A percentile compares a stretch with the other conserved stretches of the same genome.
Evolutionary conservation across 2,113 vertebrate species (phyloP).

Genomic region (Triplophysa tibetana): DNA sequence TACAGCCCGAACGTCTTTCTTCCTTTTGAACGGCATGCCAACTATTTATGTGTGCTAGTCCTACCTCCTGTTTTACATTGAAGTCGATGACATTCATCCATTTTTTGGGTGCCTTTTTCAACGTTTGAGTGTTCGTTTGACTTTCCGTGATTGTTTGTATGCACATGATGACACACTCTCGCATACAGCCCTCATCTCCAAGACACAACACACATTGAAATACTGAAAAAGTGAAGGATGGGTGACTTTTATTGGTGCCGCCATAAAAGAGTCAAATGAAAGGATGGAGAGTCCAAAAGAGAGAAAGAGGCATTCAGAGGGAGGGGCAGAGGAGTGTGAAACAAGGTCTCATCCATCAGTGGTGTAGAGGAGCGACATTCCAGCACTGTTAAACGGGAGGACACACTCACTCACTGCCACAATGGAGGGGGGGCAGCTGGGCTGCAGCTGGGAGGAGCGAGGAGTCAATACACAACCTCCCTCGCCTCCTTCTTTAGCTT

Average conservation of each 20-base stretch:
- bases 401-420: constrained; percentile 79
- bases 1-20: no score
- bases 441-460: constrained; percentile 55
- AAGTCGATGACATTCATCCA: background rate
- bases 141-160: constrained; percentile 34
- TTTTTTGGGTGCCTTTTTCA: background rate
- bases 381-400: constrained; percentile 74
- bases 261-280: constrained; percentile 76
- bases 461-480: constrained; percentile 50
- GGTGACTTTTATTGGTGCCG: constrained; percentile 80
- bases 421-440: constrained; percentile 60
- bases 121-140: background rate
- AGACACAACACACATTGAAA: constrained; percentile 59
- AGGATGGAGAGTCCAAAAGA: constrained; percentile 73
- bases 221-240: constrained; percentile 72
- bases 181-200: constrained; percentile 63
- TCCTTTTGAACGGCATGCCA: no score
- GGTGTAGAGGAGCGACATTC: constrained; percentile 77
- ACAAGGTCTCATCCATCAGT: constrained; percentile 84
- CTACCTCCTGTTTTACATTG: no score
- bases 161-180: constrained; percentile 65
- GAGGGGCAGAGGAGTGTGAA: constrained; percentile 72
- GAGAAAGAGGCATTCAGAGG: constrained; percentile 74
- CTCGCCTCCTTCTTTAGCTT: constrained; percentile 35
- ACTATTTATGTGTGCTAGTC: no score